Percentiles rank a stretch among this genome's conserved stretches.
phyloP scores from a whole-genome alignment of 2,797 vertebrate genomes.

The Orientallactaga sibirica region DNA sequence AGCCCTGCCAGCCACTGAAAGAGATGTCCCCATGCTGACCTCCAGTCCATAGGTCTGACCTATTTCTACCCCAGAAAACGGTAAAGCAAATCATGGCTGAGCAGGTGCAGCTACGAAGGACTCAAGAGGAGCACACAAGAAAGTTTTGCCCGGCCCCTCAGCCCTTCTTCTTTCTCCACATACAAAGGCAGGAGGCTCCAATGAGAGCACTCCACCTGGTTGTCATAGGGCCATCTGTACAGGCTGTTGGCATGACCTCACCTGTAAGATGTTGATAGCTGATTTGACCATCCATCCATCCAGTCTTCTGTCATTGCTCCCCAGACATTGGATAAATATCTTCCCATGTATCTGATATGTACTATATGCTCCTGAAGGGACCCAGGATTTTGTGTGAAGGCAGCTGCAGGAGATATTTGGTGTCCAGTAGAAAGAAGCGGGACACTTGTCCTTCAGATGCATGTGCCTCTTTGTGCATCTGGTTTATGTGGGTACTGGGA shows the following conservation, averaged over 20 bases:
- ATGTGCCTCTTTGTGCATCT: no score
- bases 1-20: constrained; percentile 69
- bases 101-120: constrained; percentile 4
- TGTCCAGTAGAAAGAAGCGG: no score
- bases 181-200: background rate
- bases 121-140: background rate
- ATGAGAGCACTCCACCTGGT: background rate
- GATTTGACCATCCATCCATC: background rate
- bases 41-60: constrained; percentile 47
- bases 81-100: constrained; percentile 44
- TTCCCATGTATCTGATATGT: background rate
- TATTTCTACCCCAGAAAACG: constrained; percentile 61
- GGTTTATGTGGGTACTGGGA: no score
- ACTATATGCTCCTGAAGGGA: background rate
- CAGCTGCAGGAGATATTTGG: no score
- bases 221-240: background rate
- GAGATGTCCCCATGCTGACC: constrained; percentile 69
- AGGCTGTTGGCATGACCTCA: background rate
- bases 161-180: background rate
- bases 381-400: no score
- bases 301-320: background rate
- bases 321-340: no score
- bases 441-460: background rate
- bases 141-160: background rate
- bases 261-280: background rate